Base-by-base conservation (phyloP, 2,113 vertebrate species). In the Grammomys dolichurus region DNA sequence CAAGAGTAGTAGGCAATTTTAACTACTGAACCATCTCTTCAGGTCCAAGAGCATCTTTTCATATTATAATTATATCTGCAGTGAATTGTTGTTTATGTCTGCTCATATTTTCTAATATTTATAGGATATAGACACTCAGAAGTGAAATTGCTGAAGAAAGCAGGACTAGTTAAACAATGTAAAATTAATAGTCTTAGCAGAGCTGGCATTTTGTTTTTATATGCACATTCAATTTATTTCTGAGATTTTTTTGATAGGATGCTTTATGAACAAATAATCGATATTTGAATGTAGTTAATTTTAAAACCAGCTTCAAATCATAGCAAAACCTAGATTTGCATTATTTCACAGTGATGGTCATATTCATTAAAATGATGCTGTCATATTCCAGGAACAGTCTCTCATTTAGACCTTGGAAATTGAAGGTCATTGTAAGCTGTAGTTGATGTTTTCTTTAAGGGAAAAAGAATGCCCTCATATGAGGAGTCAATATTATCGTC, bases 201-300 rank as follows among this genome's bases (percentile, higher is more conserved):
- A 95, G 8, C 3, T 78, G 78, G 9, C 76, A 85, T 75, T 31
- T 78, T 63, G 63, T 72, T 94, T 78, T 87, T 90, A 51, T 19
- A 88, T 28, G 20, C 19, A 91, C 9, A 80, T 8, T 91, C 72
- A 87, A 36, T 91, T 92, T 84, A 20, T 48, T 88, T 75, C 88
- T 90, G 54, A 33, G 51, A 76, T 48, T 20, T 90, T 82, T 31
- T 26, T 48, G 43, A 92, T 84, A 96, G 46, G 65, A 89, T 31
- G 76, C 4, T 92, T 95, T 56, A 85, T 65, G 12, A 33, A 87
- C n/a, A 89, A 95, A 93, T 95, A 80, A 95, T 93, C 33, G 89
- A 58, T 54, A 95, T 56, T 33, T 84, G 58, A 96, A 24, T 31
- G 67, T 63, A 94, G 11, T 60, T 36, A 11, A 78, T 43, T 69